Evolutionary conservation across 2,797 vertebrate species (phyloP), one percentile per base, ranked within the genome.

Genomic region (Remorina albescens): DNA sequence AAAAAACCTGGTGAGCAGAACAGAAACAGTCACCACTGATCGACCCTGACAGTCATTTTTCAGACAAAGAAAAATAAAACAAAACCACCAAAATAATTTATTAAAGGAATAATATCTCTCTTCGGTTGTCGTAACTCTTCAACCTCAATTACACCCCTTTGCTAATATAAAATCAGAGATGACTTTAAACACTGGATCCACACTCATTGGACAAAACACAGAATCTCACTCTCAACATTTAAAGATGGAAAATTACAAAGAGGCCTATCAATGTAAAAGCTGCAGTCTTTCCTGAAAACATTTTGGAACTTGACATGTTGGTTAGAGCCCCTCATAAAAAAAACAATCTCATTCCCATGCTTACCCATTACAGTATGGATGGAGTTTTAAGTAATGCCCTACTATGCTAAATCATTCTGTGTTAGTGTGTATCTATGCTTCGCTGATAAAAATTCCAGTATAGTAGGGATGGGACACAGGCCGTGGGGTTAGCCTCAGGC

Each of bases 391-490:
- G n/a, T 47, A 23, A 47, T 6, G 10, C 21, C 9, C 12, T 21
- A 21, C 37, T 5, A 10, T 21, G 10, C 11, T 41, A 41, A 32
- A n/a, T 7, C 2, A 4, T 23, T 34, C 6, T 54, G 28, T 54
- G 10, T 36, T 34, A 34, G 53, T 55, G 1, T 16, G n/a, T n/a
- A n/a, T n/a, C n/a, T n/a, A n/a, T 39, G 21, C 10, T 25, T 44
- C 32, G 2, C n/a, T 8, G 18, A 19, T 42, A 44, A 44, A 8
- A n/a, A 44, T 8, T 44, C 19, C 19, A 70, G 76, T 26, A 70
- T 37, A 42, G 70, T 41, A 76, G 53, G 47, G 54, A 70, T 30
- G 54, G 67, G 71, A 78, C 74, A 47, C 21, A 1, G 44, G 69
- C 39, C 53, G 69, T 26, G 36, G 54, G 63, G 62, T n/a, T n/a